Evolutionary conservation across 2,888 invertebrate genomes (phyloP), one percentile per base, ranked within the genome.

Genomic region (Phaonia tiefii): DNA sequence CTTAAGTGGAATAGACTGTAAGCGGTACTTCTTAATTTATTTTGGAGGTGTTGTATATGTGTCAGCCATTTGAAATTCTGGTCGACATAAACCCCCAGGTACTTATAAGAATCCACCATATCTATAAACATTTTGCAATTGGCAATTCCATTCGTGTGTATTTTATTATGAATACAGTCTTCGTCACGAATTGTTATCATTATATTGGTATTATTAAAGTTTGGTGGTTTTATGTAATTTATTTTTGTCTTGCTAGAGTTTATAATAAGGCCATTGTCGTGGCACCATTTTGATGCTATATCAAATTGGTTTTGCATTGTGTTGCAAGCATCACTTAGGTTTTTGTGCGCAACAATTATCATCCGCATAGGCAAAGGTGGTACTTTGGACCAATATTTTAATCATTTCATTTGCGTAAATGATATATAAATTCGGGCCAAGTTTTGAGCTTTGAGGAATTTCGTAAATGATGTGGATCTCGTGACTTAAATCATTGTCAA

Each of bases 401-500:
- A 77, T 37, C 66, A 72, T 51, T 26, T 44, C 56, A 22, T 71
- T 77, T 1, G 56, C 42, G 13, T 77, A 65, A 11, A 71, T 42
- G 5, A 20, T 51, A n/a, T n/a, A n/a, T n/a, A 20, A 20, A 10
- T 22, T 51, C 7, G 51, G 22, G 20, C 51, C 51, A 4, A 51
- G 51, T 51, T 51, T 51, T 10, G 51, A 51, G 22, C 51, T 22
- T 51, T 51, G 20, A 22, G 67, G 56, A 25, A 75, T 58, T 26
- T 56, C 75, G 37, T 26, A 11, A n/a, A n/a, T n/a, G n/a, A n/a
- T n/a, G n/a, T n/a, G n/a, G n/a, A n/a, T n/a, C n/a, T n/a, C n/a
- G n/a, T n/a, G n/a, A n/a, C n/a, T 13, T 1, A 15, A 8, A 15
- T 11, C 11, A 4, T 25, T 39, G 1, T 54, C 31, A 11, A 66